These are phyloP conservation scores for Piprites chloris DNA, from an alignment of 2,113 vertebrate genomes.

Conservation along the genomic window DNA sequence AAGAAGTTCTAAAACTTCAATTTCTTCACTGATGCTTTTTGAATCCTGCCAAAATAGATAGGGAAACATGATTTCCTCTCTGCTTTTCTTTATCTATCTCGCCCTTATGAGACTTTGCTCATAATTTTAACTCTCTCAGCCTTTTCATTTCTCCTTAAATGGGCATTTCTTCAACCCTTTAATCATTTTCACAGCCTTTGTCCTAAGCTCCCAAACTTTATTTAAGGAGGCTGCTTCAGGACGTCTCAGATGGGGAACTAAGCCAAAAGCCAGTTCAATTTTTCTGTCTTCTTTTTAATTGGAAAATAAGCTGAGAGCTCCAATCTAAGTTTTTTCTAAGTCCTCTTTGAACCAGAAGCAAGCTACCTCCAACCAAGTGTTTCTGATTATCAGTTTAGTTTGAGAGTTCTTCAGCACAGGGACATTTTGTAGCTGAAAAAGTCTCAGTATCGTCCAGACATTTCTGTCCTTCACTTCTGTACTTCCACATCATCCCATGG, in stretches of 20 bases:
- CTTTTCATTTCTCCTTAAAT: conserved; percentile 11
- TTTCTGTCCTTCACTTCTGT: not conserved
- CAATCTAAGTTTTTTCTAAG: not conserved
- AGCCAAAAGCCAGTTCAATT: not conserved
- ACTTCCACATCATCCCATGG: not conserved
- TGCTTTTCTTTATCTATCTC: not conserved
- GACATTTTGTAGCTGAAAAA: not conserved
- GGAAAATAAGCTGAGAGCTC: not conserved
- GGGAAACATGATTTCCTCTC: not conserved
- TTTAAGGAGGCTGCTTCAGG: not conserved
- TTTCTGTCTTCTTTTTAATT: not conserved
- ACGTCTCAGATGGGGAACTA: not conserved
- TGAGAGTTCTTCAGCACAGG: not conserved
- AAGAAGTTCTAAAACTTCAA: conserved; percentile 29
- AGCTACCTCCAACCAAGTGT: not conserved
- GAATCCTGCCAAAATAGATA: not conserved
- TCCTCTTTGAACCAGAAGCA: not conserved
- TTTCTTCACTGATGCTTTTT: not conserved
- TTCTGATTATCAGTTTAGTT: not conserved
- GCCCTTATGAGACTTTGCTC: not conserved
- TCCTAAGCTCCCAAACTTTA: not conserved
- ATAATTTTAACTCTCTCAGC: not conserved
- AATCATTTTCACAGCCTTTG: not conserved
- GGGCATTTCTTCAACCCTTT: not conserved
- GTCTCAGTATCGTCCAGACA: not conserved